A percentile compares a stretch with the other conserved stretches of the same genome.
phyloP scores from a whole-genome alignment of 2,888 invertebrate species.

The Syrista parreyssii region DNA sequence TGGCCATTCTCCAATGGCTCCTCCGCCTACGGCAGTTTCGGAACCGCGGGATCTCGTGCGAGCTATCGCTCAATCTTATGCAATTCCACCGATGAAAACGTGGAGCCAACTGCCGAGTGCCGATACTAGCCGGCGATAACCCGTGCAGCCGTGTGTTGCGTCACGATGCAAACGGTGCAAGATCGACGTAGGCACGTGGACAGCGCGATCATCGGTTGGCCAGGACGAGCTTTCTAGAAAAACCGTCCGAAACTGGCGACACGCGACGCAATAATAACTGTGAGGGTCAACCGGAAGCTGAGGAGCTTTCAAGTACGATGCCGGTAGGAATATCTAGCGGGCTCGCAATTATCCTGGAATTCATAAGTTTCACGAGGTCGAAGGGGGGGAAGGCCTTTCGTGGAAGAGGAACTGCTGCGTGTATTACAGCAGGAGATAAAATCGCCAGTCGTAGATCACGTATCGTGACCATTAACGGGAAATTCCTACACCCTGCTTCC shows the following conservation, averaged over 20 bases:
- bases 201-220: too few relatives aligned
- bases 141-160: background rate
- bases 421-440: conserved; percentile 44
- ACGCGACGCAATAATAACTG: too few relatives aligned
- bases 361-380: conserved; percentile 32
- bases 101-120: conserved; percentile 46
- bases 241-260: too few relatives aligned
- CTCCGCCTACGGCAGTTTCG: background rate
- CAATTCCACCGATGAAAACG: conserved; percentile 58
- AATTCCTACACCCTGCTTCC: too few relatives aligned
- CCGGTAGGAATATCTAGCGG: too few relatives aligned
- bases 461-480: conserved; percentile 36
- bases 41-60: conserved; percentile 43
- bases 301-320: too few relatives aligned
- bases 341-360: background rate
- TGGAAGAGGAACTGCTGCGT: conserved; percentile 33
- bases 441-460: conserved; percentile 43
- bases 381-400: conserved; percentile 11
- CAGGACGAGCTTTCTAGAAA: too few relatives aligned
- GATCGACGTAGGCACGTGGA: too few relatives aligned
- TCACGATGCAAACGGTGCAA: too few relatives aligned
- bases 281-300: too few relatives aligned
- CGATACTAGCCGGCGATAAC: conserved; percentile 46
- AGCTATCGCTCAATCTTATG: conserved; percentile 59
- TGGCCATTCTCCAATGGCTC: too few relatives aligned